These are phyloP conservation scores for Myzus persicae DNA, from an alignment of 1,140 invertebrate genomes.

Conservation along the genomic window DNA sequence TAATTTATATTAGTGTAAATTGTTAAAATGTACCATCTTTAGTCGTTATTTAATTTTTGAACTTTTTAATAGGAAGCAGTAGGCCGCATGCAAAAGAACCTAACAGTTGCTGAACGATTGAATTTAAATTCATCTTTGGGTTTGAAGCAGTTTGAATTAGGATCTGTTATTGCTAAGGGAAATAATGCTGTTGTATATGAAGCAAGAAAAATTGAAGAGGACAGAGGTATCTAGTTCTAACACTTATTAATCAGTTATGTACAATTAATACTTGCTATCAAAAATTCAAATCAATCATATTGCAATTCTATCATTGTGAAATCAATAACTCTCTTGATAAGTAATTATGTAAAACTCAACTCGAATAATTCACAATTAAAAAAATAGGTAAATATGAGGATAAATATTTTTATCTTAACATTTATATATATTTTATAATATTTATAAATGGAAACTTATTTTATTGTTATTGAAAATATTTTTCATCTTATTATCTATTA, in stretches of 20 bases:
- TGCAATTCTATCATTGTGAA: neutral
- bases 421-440: neutral
- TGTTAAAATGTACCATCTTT: neutral
- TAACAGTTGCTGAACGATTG: constrained; percentile 67
- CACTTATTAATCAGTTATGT: neutral
- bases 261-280: neutral
- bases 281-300: neutral
- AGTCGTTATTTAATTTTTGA: neutral
- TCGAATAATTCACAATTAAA: neutral
- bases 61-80: constrained; percentile 68
- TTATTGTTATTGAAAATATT: neutral
- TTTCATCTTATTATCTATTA: no score
- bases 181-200: constrained; percentile 84
- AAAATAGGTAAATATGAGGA: neutral
- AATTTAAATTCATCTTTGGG: constrained; percentile 63
- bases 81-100: constrained; percentile 70
- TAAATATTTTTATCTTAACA: no score
- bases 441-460: neutral
- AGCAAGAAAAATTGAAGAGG: constrained; percentile 64
- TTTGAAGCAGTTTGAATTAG: constrained; percentile 74
- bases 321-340: neutral
- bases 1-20: neutral
- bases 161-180: constrained; percentile 79
- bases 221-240: constrained; percentile 24
- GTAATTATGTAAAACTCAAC: neutral